Conservation (phyloP, 2,113 vertebrate species). For the Dicaeum eximium region DNA sequence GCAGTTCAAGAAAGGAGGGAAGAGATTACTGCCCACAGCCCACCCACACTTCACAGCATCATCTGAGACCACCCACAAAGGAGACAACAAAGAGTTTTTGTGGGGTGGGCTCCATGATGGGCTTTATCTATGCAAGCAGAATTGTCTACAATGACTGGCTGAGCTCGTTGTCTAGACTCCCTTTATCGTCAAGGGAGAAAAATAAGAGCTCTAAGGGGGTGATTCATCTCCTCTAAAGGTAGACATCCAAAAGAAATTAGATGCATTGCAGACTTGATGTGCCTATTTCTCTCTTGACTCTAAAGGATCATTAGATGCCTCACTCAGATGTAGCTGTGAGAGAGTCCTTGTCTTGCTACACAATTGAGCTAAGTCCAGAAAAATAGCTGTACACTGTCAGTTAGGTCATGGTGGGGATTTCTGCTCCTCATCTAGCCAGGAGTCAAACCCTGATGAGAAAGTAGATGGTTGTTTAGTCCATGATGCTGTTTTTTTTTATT, state of each 20-base stretch:
- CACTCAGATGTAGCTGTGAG: slow-evolving; percentile 42
- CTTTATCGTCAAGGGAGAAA: slow-evolving; percentile 35
- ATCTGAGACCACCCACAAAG: slow-evolving; percentile 8
- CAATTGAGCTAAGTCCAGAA: background rate
- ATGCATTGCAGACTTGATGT: slow-evolving; percentile 54
- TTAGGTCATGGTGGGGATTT: slow-evolving; percentile 1
- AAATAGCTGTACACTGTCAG: background rate
- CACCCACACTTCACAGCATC: slow-evolving; percentile 1
- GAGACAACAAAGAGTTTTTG: slow-evolving; percentile 11
- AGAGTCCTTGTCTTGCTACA: background rate
- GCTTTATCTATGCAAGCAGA: slow-evolving; percentile 12
- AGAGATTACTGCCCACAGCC: slow-evolving; percentile 27
- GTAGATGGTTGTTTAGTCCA: background rate
- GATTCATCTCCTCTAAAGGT: slow-evolving; percentile 58
- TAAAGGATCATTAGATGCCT: slow-evolving; percentile 55
- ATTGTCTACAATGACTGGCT: background rate
- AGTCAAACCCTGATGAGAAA: background rate
- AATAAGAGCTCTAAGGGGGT: slow-evolving; percentile 51
- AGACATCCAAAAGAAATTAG: slow-evolving; percentile 62
- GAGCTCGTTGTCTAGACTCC: slow-evolving; percentile 43
- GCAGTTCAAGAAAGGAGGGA: background rate
- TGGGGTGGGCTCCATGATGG: slow-evolving; percentile 1
- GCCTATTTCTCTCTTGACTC: slow-evolving; percentile 46
- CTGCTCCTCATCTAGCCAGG: background rate
- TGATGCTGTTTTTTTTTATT: background rate